These are phyloP conservation scores for Brachycybe producta DNA, from an alignment of 2,888 invertebrate genomes.

Conservation along the genomic window DNA sequence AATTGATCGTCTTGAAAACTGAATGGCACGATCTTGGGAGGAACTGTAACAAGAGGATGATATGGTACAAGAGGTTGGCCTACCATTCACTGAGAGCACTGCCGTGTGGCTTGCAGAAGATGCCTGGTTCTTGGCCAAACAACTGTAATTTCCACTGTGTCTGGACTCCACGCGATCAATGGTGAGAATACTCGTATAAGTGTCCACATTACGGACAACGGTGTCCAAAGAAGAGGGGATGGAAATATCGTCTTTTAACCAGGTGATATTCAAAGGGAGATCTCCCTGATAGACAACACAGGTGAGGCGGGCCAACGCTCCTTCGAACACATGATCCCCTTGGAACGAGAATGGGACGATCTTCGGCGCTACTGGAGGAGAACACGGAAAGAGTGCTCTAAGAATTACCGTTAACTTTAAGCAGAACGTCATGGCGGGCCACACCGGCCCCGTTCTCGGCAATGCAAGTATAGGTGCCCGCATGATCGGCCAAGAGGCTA, in stretches of 20 bases:
- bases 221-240: not conserved
- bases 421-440: conserved; percentile 4
- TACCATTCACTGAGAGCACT: conserved; percentile 18
- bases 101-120: conserved; percentile 22
- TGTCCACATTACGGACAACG: conserved; percentile 7
- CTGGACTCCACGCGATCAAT: conserved; percentile 14
- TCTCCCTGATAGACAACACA: conserved; percentile 17
- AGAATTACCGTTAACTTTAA: conserved; percentile 16
- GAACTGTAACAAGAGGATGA: conserved; percentile 19
- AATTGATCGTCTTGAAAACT: conserved; percentile 19
- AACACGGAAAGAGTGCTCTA: conserved; percentile 13
- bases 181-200: conserved; percentile 16
- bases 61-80: conserved; percentile 22
- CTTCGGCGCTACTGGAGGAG: conserved; percentile 57
- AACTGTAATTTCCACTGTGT: conserved; percentile 22
- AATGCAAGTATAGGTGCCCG: conserved; percentile 32
- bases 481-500: conserved; percentile 27
- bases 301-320: conserved; percentile 14
- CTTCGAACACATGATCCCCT: conserved; percentile 16
- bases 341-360: conserved; percentile 16
- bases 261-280: conserved; percentile 12
- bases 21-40: conserved; percentile 21
- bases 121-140: conserved; percentile 18
- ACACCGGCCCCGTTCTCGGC: conserved; percentile 15
- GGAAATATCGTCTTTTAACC: conserved; percentile 8